Base-by-base conservation (phyloP, 35 echinoderm and acorn worm genomes). In the Amphiura filiformis region DNA sequence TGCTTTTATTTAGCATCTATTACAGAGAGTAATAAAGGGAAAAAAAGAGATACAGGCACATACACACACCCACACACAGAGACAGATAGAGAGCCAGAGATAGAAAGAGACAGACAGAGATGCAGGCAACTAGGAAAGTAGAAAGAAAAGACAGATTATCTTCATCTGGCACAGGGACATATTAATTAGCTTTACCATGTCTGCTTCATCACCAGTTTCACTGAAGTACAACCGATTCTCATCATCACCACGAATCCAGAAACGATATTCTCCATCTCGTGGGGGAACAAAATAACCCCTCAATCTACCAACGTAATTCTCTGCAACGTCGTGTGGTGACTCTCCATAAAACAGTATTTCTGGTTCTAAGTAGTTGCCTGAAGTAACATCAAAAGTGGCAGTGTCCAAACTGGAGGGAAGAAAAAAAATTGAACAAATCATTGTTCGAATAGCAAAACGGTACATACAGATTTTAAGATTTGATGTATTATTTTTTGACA, bases 241-340 rank as follows among this genome's bases (percentile, higher is more conserved):
- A 70, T 90, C 88, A 39, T 90, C 88, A 31, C 79, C 56, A 30
- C 56, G 20, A 37, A 90, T 90, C 31, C 31, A 56, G 28, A 90
- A 83, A 11, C 57, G 32, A 57, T 90, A 90, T 38, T 83, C 9
- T 1, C 88, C 88, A 75, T 81, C 80, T 14, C 79, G 80, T 12
- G 88, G 88, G 13, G 88, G 88, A 2, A 90, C 88, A 36, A 90
- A 90, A 36, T 83, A 83, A 12, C 88, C 88, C 15, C 88, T 23
- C 34, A 90, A 47, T 35, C 88, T 79, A 84, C 44, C 56, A 34
- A 76, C 18, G 39, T 38, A 90, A 36, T 90, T 15, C 31, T 90
- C 40, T 12, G 12, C 22, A 22, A 65, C 80, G 35, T 79, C 65
- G 20, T 47, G 42, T 0, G 31, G 75, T 12, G 26, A 32, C 9